Evolutionary conservation across 2,888 invertebrate species (phyloP).

Genomic region (Drosophila kuntzei): DNA sequence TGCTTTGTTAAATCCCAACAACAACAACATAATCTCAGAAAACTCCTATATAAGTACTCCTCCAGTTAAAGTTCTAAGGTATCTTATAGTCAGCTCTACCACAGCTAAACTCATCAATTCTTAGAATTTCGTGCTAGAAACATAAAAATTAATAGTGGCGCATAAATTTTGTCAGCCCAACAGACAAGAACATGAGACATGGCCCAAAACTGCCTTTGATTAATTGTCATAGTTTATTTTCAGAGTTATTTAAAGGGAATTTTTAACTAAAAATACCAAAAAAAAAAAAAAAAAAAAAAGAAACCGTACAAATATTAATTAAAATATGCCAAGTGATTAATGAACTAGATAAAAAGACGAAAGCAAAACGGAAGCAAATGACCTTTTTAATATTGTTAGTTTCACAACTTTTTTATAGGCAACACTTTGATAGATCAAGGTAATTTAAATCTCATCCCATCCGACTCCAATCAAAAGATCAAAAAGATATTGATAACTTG

Average conservation of each 20-base stretch:
- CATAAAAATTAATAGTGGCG: constrained; percentile 63
- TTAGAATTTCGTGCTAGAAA: constrained; percentile 44
- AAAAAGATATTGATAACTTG: constrained; percentile 17
- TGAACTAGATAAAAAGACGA: constrained; percentile 19
- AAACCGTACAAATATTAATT: constrained; percentile 38
- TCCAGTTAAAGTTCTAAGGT: constrained; percentile 1
- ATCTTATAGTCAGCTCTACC: background rate
- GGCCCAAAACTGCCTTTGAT: constrained; percentile 53
- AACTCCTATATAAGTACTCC: background rate
- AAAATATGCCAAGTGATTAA: constrained; percentile 52
- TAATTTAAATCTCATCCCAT: constrained; percentile 2
- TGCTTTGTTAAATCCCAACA: background rate
- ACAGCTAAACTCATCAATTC: constrained; percentile 37
- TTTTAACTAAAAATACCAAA: constrained; percentile 40
- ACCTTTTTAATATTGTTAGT: constrained; percentile 9
- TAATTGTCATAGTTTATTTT: constrained; percentile 45
- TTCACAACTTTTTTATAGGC: constrained; percentile 31
- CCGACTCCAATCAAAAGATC: constrained; percentile 6
- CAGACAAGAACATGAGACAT: constrained; percentile 47
- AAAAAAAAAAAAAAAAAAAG: too few relatives aligned
- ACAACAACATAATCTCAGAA: background rate
- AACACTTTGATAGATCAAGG: constrained; percentile 33
- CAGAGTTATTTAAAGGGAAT: constrained; percentile 44
- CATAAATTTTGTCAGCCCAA: constrained; percentile 57
- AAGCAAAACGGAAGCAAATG: constrained; percentile 13